Base-by-base conservation (phyloP, 2,888 invertebrate genomes). In the Dastarcus helophoroides region DNA sequence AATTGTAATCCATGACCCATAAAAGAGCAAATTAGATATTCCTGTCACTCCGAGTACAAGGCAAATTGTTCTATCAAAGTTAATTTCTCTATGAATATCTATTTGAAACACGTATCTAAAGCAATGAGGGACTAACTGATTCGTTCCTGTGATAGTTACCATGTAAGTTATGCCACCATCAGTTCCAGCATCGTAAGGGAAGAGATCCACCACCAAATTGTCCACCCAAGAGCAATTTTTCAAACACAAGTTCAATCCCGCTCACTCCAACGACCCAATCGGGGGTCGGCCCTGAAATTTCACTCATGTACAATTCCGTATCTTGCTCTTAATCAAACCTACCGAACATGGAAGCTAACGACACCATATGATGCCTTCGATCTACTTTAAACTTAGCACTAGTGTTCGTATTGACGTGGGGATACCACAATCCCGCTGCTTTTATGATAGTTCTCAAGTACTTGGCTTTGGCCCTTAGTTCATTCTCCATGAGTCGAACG, bases 191-290 rank as follows among this genome's bases (percentile, higher is more conserved):
- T 98, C 97, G 65, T 86, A 93, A 0, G 95, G 94, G 54, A 75
- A 84, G 15, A 98, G 67, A 62, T 94, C 89, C 22, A 95, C 67
- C 21, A 76, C 73, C 48, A 82, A 67, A 34, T 78, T 71, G 43
- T 83, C 80, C n/a, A 76, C 70, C 98, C 98, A 98, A 1, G 85
- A 73, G 57, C 97, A 93, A 62, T 95, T 86, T 37, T 69, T 63
- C 35, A 77, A 69, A 54, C 98, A 98, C 5, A 98, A 69, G 53
- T 95, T 82, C 31, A 94, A 62, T 0, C n/a, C 84, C 81, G 33
- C 73, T 85, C 16, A 97, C 78, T 0, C 97, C 97, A 23, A 94
- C 86, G 46, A 94, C 84, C 97, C 97, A 98, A 65, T 98, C 97
- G 0, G 97, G 97, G 7, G 93, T 90, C 0, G 97, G 97, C 1